Percentiles rank a stretch among this genome's conserved stretches.
Conservation (phyloP, 2,113 vertebrate genomes). For the Notothenia rossii region DNA sequence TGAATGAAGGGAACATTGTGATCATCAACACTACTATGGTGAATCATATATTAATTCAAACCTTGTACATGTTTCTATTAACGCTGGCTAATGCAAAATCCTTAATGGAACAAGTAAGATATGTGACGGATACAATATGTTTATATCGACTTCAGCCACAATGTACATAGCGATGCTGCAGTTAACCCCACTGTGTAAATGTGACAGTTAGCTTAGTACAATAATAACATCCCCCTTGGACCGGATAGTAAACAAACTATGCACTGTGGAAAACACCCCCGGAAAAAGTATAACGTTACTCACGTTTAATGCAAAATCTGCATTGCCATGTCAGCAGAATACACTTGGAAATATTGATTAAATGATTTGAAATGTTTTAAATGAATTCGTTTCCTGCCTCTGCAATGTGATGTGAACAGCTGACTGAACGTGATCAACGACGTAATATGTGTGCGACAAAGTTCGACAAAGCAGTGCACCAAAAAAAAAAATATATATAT, state of each 20-base stretch:
- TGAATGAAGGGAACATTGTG: neutral
- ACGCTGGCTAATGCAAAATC: neutral
- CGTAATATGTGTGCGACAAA: conserved; percentile 63
- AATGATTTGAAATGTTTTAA: neutral
- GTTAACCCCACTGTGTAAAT: neutral
- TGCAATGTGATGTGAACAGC: conserved; percentile 52
- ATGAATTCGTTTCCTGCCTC: conserved; percentile 47
- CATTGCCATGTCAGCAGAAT: neutral
- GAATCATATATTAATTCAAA: neutral
- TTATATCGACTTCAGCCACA: neutral
- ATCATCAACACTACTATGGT: neutral
- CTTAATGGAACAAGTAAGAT: neutral
- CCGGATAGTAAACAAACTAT: neutral
- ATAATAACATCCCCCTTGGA: neutral
- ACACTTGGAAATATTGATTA: neutral
- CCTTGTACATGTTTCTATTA: neutral
- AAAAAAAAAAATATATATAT: too few species aligned
- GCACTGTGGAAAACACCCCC: neutral
- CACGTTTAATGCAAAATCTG: conserved; percentile 22
- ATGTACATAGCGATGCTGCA: neutral
- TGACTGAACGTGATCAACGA: conserved; percentile 61
- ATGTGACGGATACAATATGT: neutral
- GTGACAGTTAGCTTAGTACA: too few species aligned
- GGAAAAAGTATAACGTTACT: conserved; percentile 17
- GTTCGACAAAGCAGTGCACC: conserved; percentile 36